A percentile compares a stretch with the other conserved stretches of the same genome.
These are phyloP conservation scores for Eupithecia centaureata DNA, from an alignment of 2,888 invertebrate genomes.

Conservation along the genomic window DNA sequence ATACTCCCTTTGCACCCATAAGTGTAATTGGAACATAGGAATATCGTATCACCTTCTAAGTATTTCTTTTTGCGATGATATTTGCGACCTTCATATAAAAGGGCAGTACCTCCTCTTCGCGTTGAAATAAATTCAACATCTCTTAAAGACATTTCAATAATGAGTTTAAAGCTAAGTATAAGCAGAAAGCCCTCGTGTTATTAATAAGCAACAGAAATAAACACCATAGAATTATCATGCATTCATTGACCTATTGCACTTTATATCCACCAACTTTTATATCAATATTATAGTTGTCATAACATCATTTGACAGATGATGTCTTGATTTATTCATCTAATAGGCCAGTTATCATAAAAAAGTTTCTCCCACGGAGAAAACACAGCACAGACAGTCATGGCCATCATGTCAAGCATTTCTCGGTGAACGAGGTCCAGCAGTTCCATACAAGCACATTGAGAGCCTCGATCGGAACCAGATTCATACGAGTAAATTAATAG, in stretches of 20 bases:
- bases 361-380: background rate
- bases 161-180: too few relatives aligned
- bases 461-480: too few relatives aligned
- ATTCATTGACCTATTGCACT: background rate
- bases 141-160: background rate
- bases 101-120: background rate
- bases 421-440: conserved; percentile 1
- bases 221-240: background rate
- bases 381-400: background rate
- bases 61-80: too few relatives aligned
- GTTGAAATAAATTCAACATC: background rate
- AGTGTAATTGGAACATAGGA: too few relatives aligned
- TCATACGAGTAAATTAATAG: too few relatives aligned
- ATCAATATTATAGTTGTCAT: too few relatives aligned
- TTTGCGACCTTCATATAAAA: background rate
- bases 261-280: too few relatives aligned
- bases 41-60: background rate
- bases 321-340: background rate
- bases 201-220: background rate
- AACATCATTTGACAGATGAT: background rate
- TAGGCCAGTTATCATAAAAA: background rate
- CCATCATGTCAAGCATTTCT: background rate
- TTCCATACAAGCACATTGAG: too few relatives aligned
- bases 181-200: too few relatives aligned
- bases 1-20: too few relatives aligned